Conservation (phyloP, 2,888 invertebrate genomes). For the Drosophila fulvimacula region DNA sequence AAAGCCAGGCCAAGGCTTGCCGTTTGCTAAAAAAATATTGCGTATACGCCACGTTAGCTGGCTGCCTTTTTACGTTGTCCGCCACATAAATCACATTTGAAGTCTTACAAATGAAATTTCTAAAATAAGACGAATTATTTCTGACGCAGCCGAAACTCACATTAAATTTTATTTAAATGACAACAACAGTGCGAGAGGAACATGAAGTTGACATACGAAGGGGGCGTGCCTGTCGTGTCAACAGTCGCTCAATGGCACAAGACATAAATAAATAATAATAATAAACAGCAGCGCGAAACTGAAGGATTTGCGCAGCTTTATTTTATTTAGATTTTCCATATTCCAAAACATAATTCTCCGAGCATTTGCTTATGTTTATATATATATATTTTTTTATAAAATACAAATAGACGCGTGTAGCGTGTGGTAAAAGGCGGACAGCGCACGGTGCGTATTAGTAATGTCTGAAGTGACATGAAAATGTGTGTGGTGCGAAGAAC, state of each 20-base stretch:
- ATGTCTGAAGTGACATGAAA: slow-evolving; percentile 57
- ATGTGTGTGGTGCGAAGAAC: slow-evolving; percentile 40
- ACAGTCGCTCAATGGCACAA: slow-evolving; percentile 74
- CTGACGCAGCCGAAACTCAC: slow-evolving; percentile 53
- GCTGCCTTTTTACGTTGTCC: slow-evolving; percentile 17
- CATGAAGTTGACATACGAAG: slow-evolving; percentile 25
- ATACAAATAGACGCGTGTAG: slow-evolving; percentile 36
- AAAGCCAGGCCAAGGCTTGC: slow-evolving; percentile 42
- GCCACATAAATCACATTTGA: slow-evolving; percentile 55
- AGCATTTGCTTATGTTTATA: slow-evolving; percentile 12
- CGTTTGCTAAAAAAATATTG: slow-evolving; percentile 41
- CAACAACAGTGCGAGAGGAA: slow-evolving; percentile 29
- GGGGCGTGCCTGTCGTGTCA: slow-evolving; percentile 63
- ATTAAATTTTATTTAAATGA: slow-evolving; percentile 60
- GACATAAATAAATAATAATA: slow-evolving; percentile 75
- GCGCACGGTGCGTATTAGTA: slow-evolving; percentile 41
- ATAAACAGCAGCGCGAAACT: slow-evolving; percentile 40
- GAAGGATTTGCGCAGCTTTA: slow-evolving; percentile 48
- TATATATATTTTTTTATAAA: slow-evolving; percentile 12
- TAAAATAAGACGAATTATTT: slow-evolving; percentile 20
- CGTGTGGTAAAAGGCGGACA: slow-evolving; percentile 34
- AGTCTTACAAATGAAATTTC: slow-evolving; percentile 54
- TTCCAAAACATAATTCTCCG: slow-evolving; percentile 54
- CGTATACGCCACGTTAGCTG: slow-evolving; percentile 41
- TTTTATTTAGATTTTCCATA: slow-evolving; percentile 35